Conservation (phyloP, 2,888 invertebrate species). For the Neoascia interrupta region DNA sequence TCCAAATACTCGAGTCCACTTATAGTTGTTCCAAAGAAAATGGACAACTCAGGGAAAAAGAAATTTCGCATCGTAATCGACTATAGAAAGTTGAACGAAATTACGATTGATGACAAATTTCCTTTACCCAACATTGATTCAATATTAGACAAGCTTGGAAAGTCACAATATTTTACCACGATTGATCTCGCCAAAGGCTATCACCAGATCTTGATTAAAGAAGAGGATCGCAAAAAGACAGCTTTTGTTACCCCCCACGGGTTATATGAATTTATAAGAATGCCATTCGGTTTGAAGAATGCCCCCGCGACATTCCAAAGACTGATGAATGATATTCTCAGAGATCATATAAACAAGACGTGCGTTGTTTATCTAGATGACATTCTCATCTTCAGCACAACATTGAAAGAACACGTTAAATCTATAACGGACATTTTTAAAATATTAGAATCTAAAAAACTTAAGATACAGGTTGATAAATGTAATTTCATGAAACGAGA, state of each 20-base stretch:
- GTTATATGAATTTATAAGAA: constrained; percentile 36
- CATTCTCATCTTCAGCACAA: background rate
- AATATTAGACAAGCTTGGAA: constrained; percentile 9
- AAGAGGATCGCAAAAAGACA: constrained; percentile 14
- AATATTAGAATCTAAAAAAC: background rate
- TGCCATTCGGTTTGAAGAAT: constrained; percentile 37
- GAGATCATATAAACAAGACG: constrained; percentile 1
- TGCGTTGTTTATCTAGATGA: constrained; percentile 3
- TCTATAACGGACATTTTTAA: background rate
- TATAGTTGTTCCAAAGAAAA: too few species aligned
- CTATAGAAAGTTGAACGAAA: constrained; percentile 4
- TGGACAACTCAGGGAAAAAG: constrained; percentile 25
- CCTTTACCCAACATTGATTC: constrained; percentile 22
- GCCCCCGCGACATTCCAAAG: constrained; percentile 24
- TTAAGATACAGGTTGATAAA: constrained; percentile 20
- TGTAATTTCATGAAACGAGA: constrained; percentile 71
- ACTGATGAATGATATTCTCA: constrained; percentile 22
- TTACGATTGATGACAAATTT: background rate
- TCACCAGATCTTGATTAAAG: constrained; percentile 1
- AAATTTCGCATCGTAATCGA: constrained; percentile 37
- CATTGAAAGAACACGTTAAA: constrained; percentile 4
- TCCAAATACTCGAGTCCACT: constrained; percentile 34
- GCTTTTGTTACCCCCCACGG: constrained; percentile 25
- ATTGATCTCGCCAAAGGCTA: constrained; percentile 1
- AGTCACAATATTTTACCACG: constrained; percentile 9